Base-by-base conservation (phyloP, 1,140 invertebrate genomes). In the Hypothenemus hampei region DNA sequence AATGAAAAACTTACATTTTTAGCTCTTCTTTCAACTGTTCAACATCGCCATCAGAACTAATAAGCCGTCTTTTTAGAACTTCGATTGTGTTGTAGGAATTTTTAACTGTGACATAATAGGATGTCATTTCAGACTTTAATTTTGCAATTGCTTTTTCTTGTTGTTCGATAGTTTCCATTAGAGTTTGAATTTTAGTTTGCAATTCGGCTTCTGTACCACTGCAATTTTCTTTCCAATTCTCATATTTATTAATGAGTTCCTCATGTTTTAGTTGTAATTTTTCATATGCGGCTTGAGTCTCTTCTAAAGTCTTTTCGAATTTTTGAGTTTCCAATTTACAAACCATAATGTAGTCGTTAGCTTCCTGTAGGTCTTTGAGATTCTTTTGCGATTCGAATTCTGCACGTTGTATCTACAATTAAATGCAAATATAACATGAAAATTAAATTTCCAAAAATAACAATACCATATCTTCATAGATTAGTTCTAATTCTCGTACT, bases 31-130 rank as follows among this genome's bases (percentile, higher is more conserved):
- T 75, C 36, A 74, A 64, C 22, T 74, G 74, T 61, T 76, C 75
- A n/a, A 78, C 76, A 60, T 77, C 76, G 23, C 69, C 65, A 58
- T 78, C 75, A 13, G 75, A 77, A 43, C 75, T 68, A 56, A 76
- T 70, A 1, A 78, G 60, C 16, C 76, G 68, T 41, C 72, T 74
- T 65, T 72, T 76, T 3, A 77, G 61, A 7, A 76, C 74, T 49
- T 77, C 74, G 5, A 77, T 72, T 1, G 75, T 77, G 46, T 69
- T 66, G 5, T 73, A 71, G 3, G 71, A 72, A 57, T 75, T 75
- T 45, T 60, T 72, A 8, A 77, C 62, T 0, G 76, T 73, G 24
- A 76, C 40, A 64, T 77, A 67, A 48, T 76, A 77, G 39, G 72
- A 69, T 58, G 73, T 73, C 46, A 75, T 73, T 57, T 77, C 74